phyloP scores from a whole-genome alignment of 2,888 invertebrate genomes.

The Elysia crispata region DNA sequence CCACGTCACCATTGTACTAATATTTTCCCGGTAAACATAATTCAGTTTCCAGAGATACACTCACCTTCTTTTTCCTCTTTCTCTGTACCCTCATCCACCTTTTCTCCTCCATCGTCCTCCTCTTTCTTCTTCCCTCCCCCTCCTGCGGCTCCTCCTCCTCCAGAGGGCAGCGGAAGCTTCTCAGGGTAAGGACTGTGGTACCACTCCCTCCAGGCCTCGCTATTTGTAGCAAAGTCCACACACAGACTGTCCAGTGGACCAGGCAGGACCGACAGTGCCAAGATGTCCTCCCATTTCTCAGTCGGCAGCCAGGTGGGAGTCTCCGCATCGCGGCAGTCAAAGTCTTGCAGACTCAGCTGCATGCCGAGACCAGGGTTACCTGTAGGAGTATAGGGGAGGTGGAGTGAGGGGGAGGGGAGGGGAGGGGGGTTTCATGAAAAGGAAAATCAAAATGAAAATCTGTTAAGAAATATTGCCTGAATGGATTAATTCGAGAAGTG shows the following conservation, averaged over 20 bases:
- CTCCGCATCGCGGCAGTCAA: conserved; percentile 68
- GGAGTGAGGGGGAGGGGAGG: no score
- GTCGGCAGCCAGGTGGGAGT: conserved; percentile 72
- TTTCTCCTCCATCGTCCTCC: background rate
- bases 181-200: conserved; percentile 57
- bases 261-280: conserved; percentile 75
- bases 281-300: conserved; percentile 76
- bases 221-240: conserved; percentile 70
- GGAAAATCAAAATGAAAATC: background rate
- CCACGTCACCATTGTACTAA: no score
- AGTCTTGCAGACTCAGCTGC: conserved; percentile 74
- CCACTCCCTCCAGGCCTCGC: conserved; percentile 73
- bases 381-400: conserved; percentile 51
- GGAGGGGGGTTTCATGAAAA: no score
- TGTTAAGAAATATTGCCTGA: no score
- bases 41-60: background rate
- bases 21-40: no score
- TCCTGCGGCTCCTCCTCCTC: conserved; percentile 43
- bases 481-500: no score
- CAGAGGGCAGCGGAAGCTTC: conserved; percentile 63
- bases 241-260: conserved; percentile 75
- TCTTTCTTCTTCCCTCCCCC: background rate
- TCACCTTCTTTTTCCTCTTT: conserved; percentile 20
- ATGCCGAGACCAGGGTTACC: conserved; percentile 76
- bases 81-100: conserved; percentile 16